A percentile compares a stretch with the other conserved stretches of the same genome.
Conservation (phyloP, 2,797 vertebrate species). For the Pelobates cultripes region DNA sequence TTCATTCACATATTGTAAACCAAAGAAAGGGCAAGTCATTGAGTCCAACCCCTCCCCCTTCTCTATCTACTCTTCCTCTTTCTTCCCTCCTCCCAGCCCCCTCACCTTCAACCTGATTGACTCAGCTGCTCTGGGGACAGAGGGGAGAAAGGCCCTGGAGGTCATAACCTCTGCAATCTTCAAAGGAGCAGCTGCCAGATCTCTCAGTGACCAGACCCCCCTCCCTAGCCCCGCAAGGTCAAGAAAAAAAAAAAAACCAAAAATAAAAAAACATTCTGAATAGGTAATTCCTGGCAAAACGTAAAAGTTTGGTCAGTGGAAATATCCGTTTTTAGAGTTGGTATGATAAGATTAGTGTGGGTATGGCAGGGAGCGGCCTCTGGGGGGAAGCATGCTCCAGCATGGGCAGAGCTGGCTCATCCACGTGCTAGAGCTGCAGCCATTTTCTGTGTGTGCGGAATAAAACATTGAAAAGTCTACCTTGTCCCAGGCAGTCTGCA, state of each 20-base stretch:
- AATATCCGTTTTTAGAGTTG: background rate
- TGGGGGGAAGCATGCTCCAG: background rate
- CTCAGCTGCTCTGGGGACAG: conserved; percentile 72
- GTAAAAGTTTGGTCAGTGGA: background rate
- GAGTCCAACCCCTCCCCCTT: conserved; percentile 63
- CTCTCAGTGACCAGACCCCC: conserved; percentile 70
- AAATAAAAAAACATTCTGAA: conserved; percentile 70
- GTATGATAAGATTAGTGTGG: conserved; percentile 58
- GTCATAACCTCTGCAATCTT: conserved; percentile 74
- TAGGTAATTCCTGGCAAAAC: conserved; percentile 63
- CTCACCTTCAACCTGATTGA: conserved; percentile 72
- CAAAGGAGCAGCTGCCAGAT: conserved; percentile 73
- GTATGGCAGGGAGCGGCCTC: conserved; percentile 19
- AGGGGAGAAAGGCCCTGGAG: conserved; percentile 65
- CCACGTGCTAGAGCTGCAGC: conserved; percentile 65
- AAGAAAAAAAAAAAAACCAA: conserved; percentile 70
- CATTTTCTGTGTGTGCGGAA: conserved; percentile 62
- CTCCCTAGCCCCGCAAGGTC: conserved; percentile 60
- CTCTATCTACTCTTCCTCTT: conserved; percentile 51
- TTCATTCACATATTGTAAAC: conserved; percentile 73
- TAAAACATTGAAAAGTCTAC: conserved; percentile 44
- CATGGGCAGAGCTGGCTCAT: conserved; percentile 57
- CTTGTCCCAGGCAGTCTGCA: background rate
- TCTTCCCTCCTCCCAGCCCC: conserved; percentile 64
- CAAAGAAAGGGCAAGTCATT: conserved; percentile 68